Base-by-base conservation (phyloP, 35 echinoderm and acorn worm genomes). In the Lytechinus pictus region DNA sequence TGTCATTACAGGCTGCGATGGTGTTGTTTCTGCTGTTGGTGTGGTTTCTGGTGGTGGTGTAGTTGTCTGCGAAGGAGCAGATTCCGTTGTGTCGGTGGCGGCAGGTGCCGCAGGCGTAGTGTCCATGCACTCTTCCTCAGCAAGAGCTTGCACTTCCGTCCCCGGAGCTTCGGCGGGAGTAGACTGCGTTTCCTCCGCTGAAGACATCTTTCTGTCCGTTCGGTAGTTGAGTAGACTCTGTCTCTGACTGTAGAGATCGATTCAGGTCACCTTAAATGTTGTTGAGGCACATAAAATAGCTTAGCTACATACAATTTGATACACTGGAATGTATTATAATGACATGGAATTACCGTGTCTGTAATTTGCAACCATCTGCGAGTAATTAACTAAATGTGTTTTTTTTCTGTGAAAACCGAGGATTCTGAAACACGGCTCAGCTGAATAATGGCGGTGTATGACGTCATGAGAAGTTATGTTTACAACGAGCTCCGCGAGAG, bases 181-280 rank as follows among this genome's bases (percentile, higher is more conserved):
- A 12, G 92, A 93, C 53, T 93, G 92, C 56, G 92, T 54, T 57
- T 93, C 92, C 92, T 93, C 92, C 92, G 54, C 53, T 57, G 92
- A 24, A n/a, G 88, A 90, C 88, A 90, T 90, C n/a, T 14, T 90
- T n/a, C n/a, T 79, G 66, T 79, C 66, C 14, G 66, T 79, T 79
- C 21, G 16, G 66, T 24, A 14, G 33, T 44, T 1, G 33, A 44
- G 33, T 44, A 44, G 33, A 79, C 19, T n/a, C n/a, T n/a, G n/a
- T n/a, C n/a, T n/a, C n/a, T n/a, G n/a, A n/a, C n/a, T n/a, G n/a
- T 79, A 24, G 66, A 16, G 19, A 79, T n/a, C 66, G n/a, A 79
- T 24, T 79, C 14, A 19, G 14, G 66, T n/a, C 14, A 19, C 66
- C 21, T 79, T 79, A 79, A 24, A 79, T 21, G 61, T n/a, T 79